Evolutionary conservation across 2,797 vertebrate genomes (phyloP), one percentile per base, ranked within the genome.

Genomic region (Lagorchestes hirsutus): DNA sequence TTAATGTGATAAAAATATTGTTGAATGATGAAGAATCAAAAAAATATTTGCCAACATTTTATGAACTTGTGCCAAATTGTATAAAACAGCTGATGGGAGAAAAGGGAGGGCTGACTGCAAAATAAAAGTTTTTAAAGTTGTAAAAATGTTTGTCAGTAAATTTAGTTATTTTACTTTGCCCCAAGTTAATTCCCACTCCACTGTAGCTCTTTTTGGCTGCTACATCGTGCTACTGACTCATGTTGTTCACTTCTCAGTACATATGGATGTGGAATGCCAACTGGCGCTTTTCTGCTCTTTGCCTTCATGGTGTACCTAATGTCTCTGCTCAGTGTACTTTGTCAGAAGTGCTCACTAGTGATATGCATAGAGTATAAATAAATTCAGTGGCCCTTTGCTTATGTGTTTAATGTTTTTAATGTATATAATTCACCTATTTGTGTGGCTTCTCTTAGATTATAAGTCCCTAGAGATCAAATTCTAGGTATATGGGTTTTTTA

Each of bases 251-350:
- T 46, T 87, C 62, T n/a, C 34, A n/a, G 14, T 8, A 14, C 40
- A 5, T 67, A 59, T 96, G 90, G 22, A 58, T 91, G 4, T 93
- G 16, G 52, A 96, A 92, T 62, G 92, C 4, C 54, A 93, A 28
- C 29, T 8, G 2, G 0, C 11, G 1, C 74, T 90, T 91, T 91
- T 93, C 55, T 52, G 22, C 54, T 46, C 46, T 57, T 46, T 87
- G 67, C 31, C 58, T 95, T 52, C 94, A 55, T 95, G 5, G 18
- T 94, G 40, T 95, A 74, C 91, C 92, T 96, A 55, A 59, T 54
- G 74, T 95, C 93, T 55, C 50, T 54, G 0, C 90, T 94, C 55
- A 87, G 10, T 92, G 50, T 18, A 95, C 50, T 55, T 56, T 90
- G 82, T 82, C 40, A 50, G 40, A 87, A 87, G 9, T 27, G 56